Evolutionary conservation across 2,888 invertebrate genomes (phyloP).

Genomic region (Eupithecia insigniata): DNA sequence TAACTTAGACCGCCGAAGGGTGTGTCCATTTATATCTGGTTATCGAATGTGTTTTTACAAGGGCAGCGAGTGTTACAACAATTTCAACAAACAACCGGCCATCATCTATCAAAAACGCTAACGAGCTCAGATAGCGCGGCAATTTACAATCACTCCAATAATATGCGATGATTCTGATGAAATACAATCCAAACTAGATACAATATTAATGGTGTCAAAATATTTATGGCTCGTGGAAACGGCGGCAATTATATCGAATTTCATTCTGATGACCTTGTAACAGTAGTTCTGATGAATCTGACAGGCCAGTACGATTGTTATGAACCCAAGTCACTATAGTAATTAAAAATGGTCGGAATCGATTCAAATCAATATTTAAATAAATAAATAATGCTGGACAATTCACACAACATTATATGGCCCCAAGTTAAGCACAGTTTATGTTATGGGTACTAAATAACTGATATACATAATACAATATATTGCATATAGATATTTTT

Average conservation of each 20-base stretch:
- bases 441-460: too few relatives aligned
- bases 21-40: constrained; percentile 79
- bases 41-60: constrained; percentile 82
- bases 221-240: constrained; percentile 34
- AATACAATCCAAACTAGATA: constrained; percentile 50
- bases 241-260: constrained; percentile 27
- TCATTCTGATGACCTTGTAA: constrained; percentile 25
- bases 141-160: constrained; percentile 79
- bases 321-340: not conserved
- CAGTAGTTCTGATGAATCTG: constrained; percentile 20
- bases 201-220: constrained; percentile 36
- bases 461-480: too few relatives aligned
- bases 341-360: not conserved
- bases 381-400: too few relatives aligned
- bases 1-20: constrained; percentile 82
- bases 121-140: constrained; percentile 80
- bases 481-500: too few relatives aligned
- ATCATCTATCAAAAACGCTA: constrained; percentile 84
- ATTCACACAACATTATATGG: too few relatives aligned
- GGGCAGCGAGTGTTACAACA: constrained; percentile 76
- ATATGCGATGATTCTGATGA: constrained; percentile 74
- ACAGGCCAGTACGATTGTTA: not conserved
- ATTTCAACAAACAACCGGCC: constrained; percentile 80
- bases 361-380: not conserved
- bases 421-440: too few relatives aligned